Base-by-base conservation (phyloP, 2,888 invertebrate species). In the Cerceris rybyensis region DNA sequence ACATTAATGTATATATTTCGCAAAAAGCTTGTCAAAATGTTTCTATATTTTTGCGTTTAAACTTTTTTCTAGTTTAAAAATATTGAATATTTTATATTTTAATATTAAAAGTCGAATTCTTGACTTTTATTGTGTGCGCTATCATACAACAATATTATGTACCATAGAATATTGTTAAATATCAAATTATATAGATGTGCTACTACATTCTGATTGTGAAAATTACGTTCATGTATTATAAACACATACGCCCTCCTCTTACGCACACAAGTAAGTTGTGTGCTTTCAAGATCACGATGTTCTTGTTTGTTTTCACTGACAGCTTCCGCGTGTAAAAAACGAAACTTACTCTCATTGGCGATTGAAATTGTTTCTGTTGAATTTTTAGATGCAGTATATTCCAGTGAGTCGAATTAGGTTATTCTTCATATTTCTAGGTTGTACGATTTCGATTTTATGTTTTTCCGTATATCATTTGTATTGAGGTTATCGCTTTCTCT, bases 311-410 rank as follows among this genome's bases (percentile, higher is more conserved):
- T 72, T 78, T 52, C 41, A 7, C 58, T 17, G 50, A 14, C 41
- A 63, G 17, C 43, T 72, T 17, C 14, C 39, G 7, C 17, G 11
- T 6, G 8, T 50, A 60, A 60, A 74, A 49, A 9, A 55, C 43
- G 11, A 52, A 55, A 57, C 57, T 60, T 50, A 13, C 39, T n/a
- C 55, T 54, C 59, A 28, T 67, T 63, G 41, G 14, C 42, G 43
- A 4, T 28, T 39, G 42, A 50, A 60, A 39, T 11, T 9, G n/a
- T 16, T 78, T 64, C 9, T 14, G 46, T 64, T 68, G 59, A 67
- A 64, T 55, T 59, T 55, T 60, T 87, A 87, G 67, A 90, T 90
- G 90, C 86, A 81, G 86, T 90, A 89, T 74, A 86, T 75, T 58
- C 81, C 81, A 59, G 89, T 90, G 78, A 90, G 89, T 88, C 49